phyloP scores from a whole-genome alignment of 2,888 invertebrate species.

The Sthenelais limicola region DNA sequence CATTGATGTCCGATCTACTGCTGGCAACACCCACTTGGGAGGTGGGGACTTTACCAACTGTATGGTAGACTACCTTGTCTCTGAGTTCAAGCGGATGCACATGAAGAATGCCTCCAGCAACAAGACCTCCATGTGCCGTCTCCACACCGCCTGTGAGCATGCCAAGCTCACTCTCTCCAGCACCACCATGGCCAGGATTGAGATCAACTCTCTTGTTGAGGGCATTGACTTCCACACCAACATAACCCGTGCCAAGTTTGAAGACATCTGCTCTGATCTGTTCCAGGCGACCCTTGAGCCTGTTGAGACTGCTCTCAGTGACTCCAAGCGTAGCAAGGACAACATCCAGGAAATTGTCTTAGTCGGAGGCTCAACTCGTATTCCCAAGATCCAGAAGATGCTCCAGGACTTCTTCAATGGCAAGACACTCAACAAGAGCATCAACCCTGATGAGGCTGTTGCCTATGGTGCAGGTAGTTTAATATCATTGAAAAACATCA shows the following conservation, averaged over 20 bases:
- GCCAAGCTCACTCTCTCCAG: conserved; percentile 78
- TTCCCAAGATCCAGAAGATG: conserved; percentile 97
- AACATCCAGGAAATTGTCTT: conserved; percentile 83
- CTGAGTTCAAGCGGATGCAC: conserved; percentile 72
- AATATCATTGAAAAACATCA: too few species aligned
- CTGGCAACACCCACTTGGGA: conserved; percentile 94
- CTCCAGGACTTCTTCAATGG: conserved; percentile 79
- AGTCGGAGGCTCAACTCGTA: conserved; percentile 94
- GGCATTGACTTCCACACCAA: conserved; percentile 97
- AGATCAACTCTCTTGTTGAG: conserved; percentile 95
- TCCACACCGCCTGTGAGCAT: conserved; percentile 89
- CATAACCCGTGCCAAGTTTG: conserved; percentile 96
- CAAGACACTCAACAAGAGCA: conserved; percentile 72
- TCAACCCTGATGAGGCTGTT: too few species aligned
- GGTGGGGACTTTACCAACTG: conserved; percentile 76
- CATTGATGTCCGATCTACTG: conserved; percentile 94
- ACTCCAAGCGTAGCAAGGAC: conserved; percentile 87
- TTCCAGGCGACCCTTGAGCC: conserved; percentile 97
- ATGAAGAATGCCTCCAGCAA: conserved; percentile 76
- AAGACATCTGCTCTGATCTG: conserved; percentile 95
- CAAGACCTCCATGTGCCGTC: conserved; percentile 90
- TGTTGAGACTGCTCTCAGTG: conserved; percentile 94
- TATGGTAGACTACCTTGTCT: too few species aligned
- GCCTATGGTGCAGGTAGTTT: conserved; percentile 73
- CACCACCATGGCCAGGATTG: conserved; percentile 78